Conservation (phyloP, 2,888 invertebrate species). For the Drosophila testacea region DNA sequence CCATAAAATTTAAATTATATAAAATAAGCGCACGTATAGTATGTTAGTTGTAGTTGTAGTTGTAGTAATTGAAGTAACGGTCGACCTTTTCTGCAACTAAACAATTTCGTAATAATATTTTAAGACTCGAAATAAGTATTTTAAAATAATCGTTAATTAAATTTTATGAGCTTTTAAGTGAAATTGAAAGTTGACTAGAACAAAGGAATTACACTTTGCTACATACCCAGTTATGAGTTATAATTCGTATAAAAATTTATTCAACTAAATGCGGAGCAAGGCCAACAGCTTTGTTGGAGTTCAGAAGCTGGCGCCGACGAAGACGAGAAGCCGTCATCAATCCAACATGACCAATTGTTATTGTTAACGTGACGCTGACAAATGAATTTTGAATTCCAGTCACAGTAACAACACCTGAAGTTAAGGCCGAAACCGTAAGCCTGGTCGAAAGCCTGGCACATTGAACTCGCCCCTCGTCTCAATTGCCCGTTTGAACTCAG, state of each 20-base stretch:
- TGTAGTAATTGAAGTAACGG: neutral
- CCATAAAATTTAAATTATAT: constrained; percentile 33
- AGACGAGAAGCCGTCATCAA: constrained; percentile 37
- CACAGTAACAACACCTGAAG: constrained; percentile 39
- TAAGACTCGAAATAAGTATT: neutral
- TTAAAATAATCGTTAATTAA: neutral
- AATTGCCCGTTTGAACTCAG: constrained; percentile 6
- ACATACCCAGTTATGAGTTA: neutral
- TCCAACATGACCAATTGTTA: constrained; percentile 48
- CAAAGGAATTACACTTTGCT: constrained; percentile 9
- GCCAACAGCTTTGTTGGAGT: constrained; percentile 59
- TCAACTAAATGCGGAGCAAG: constrained; percentile 61
- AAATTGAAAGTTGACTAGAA: constrained; percentile 22
- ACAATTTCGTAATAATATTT: neutral
- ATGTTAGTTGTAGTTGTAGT: neutral
- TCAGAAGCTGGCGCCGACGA: constrained; percentile 45
- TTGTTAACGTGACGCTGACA: constrained; percentile 36
- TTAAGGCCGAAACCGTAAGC: constrained; percentile 46
- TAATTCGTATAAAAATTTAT: constrained; percentile 25
- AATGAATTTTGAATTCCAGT: constrained; percentile 55
- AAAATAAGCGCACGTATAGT: constrained; percentile 1
- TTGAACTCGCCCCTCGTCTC: constrained; percentile 58
- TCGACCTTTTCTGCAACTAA: neutral
- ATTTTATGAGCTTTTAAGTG: constrained; percentile 9
- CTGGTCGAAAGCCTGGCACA: constrained; percentile 59